These are phyloP conservation scores for Mimas tiliae DNA, from an alignment of 2,888 invertebrate genomes.

Conservation along the genomic window DNA sequence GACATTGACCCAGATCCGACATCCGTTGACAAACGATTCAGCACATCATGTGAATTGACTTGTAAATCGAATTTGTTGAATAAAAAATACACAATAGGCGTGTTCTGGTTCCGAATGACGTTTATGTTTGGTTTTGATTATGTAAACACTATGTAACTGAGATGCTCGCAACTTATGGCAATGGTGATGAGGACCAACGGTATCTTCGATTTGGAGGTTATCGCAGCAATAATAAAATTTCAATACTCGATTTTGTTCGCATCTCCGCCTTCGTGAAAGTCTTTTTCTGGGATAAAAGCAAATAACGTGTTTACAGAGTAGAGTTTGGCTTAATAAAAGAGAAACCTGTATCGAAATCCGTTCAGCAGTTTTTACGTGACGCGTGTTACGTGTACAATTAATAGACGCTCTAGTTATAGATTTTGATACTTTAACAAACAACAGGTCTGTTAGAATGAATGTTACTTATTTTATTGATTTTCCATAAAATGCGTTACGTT, in stretches of 20 bases:
- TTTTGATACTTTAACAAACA: not conserved
- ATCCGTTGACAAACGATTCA: slow-evolving; percentile 66
- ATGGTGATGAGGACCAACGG: not conserved
- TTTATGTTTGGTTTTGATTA: slow-evolving; percentile 33
- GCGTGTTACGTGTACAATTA: too few relatives aligned
- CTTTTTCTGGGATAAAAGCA: not conserved
- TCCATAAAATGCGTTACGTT: not conserved
- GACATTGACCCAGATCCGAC: slow-evolving; percentile 73
- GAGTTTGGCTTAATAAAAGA: too few relatives aligned
- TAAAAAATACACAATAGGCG: slow-evolving; percentile 49
- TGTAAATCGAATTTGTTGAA: slow-evolving; percentile 66
- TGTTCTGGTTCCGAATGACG: slow-evolving; percentile 40
- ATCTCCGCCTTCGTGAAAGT: not conserved
- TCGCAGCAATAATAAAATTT: too few relatives aligned
- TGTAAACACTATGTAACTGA: slow-evolving; percentile 27
- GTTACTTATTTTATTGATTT: not conserved
- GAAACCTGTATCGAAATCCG: too few relatives aligned
- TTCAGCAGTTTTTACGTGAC: too few relatives aligned
- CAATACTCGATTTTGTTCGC: too few relatives aligned
- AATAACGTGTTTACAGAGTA: too few relatives aligned
- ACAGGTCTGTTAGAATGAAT: not conserved
- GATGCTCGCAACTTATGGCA: not conserved
- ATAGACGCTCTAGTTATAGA: too few relatives aligned
- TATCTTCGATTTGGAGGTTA: not conserved
- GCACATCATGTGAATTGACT: slow-evolving; percentile 69